phyloP scores from a whole-genome alignment of 2,113 vertebrate genomes.

The Thinocorus orbignyianus region DNA sequence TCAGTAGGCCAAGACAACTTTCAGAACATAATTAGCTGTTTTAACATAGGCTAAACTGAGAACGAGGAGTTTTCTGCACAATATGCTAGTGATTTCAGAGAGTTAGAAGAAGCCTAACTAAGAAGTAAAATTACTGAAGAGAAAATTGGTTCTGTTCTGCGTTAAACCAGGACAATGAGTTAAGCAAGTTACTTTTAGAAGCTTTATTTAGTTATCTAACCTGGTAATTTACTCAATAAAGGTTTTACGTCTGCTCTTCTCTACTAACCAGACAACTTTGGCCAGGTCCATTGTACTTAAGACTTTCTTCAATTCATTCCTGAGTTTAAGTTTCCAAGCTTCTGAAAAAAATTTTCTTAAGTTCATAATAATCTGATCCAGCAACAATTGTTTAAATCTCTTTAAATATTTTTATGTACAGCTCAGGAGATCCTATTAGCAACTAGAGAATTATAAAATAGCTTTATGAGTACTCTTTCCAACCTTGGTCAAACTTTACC shows the following conservation, averaged over 20 bases:
- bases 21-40: constrained; percentile 39
- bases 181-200: background rate
- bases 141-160: too few relatives aligned
- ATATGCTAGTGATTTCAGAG: too few relatives aligned
- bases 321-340: background rate
- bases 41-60: background rate
- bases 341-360: background rate
- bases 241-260: background rate
- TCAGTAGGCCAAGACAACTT: background rate
- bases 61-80: too few relatives aligned
- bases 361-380: background rate
- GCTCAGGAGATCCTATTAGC: background rate
- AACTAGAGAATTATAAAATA: background rate
- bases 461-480: background rate
- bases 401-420: background rate
- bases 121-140: too few relatives aligned
- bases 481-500: background rate
- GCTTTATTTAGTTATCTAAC: background rate
- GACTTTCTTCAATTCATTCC: background rate
- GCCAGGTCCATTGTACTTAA: background rate
- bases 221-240: background rate
- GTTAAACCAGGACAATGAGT: background rate
- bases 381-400: background rate
- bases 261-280: background rate
- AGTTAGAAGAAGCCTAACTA: too few relatives aligned